Percentiles rank a stretch among this genome's conserved stretches.
These are phyloP conservation scores for Hippocampus guttulatus DNA, from an alignment of 2,113 vertebrate species.

Conservation along the genomic window DNA sequence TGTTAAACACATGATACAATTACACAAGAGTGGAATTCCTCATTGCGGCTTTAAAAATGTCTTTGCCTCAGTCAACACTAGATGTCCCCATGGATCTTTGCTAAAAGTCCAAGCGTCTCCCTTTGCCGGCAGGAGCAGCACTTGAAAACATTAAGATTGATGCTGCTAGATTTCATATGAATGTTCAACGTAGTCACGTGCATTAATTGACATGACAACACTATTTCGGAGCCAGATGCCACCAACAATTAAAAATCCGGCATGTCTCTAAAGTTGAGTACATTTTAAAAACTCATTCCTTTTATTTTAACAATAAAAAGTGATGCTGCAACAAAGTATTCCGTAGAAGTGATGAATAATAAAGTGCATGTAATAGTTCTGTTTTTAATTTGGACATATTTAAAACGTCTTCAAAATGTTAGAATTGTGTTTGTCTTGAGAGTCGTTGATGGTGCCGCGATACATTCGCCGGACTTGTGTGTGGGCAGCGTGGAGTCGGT, in stretches of 20 bases:
- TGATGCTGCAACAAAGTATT: not conserved
- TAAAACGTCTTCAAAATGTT: not conserved
- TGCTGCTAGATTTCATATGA: conserved; percentile 12
- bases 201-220: not conserved
- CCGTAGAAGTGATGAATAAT: not conserved
- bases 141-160: conserved; percentile 2
- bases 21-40: not conserved
- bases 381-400: not conserved
- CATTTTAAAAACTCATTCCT: too few relatives aligned
- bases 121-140: not conserved
- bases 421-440: too few relatives aligned
- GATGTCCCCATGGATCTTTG: conserved; percentile 60
- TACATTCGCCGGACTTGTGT: too few relatives aligned
- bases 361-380: not conserved
- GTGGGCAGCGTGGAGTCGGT: too few relatives aligned
- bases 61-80: conserved; percentile 50
- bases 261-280: too few relatives aligned
- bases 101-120: conserved; percentile 11
- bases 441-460: too few relatives aligned
- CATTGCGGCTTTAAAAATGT: not conserved
- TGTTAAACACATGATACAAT: not conserved
- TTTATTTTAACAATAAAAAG: not conserved
- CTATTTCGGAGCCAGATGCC: not conserved
- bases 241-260: not conserved
- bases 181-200: conserved; percentile 13